These are phyloP conservation scores for Psittacus erithacus DNA, from an alignment of 2,113 vertebrate genomes.

Conservation along the genomic window DNA sequence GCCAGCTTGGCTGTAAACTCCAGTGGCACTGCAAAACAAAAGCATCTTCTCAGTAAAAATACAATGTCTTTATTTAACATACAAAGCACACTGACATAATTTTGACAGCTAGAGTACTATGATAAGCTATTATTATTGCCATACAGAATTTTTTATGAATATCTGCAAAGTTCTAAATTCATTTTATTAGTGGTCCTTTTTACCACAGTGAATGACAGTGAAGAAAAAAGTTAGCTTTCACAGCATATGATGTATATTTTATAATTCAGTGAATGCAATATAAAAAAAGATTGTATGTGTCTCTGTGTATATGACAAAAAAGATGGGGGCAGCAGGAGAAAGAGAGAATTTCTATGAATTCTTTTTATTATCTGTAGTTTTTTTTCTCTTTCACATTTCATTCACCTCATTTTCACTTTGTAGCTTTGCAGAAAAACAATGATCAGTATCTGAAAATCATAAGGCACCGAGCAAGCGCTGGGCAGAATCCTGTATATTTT, in stretches of 20 bases:
- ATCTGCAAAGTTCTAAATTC: neutral
- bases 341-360: neutral
- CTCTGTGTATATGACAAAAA: neutral
- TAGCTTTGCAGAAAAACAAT: neutral
- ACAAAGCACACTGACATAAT: neutral
- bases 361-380: neutral
- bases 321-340: neutral
- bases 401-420: neutral
- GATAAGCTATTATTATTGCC: neutral
- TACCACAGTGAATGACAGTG: neutral
- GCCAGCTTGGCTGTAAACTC: neutral
- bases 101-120: neutral
- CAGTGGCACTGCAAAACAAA: neutral
- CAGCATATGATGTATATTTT: neutral
- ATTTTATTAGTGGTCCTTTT: neutral
- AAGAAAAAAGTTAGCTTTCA: neutral
- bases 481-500: neutral
- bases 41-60: neutral
- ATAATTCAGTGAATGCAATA: neutral
- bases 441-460: neutral
- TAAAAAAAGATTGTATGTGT: neutral
- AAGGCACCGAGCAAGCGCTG: neutral
- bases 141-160: neutral
- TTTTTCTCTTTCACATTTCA: neutral
- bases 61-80: neutral